These are phyloP conservation scores for Megalonaias nervosa DNA, from an alignment of 1,140 invertebrate genomes.

Conservation along the genomic window DNA sequence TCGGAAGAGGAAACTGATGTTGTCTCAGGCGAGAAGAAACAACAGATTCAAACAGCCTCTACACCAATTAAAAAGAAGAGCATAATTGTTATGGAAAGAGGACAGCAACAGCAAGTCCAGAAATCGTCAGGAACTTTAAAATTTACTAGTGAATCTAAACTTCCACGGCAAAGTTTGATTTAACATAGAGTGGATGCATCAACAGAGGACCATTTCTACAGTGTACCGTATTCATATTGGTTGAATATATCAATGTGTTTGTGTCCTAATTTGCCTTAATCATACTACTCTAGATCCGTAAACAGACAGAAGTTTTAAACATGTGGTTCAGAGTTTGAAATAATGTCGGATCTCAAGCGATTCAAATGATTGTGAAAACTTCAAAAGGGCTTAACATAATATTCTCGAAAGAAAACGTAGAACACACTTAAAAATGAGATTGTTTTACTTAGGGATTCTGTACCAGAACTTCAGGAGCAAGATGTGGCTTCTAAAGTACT, in stretches of 20 bases:
- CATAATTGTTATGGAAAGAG: slow-evolving; percentile 28
- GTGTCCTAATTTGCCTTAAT: slow-evolving; percentile 41
- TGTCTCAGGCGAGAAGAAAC: slow-evolving; percentile 50
- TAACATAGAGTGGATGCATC: slow-evolving; percentile 47
- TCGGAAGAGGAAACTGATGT: slow-evolving; percentile 63
- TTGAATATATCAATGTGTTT: slow-evolving; percentile 51
- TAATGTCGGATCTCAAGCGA: slow-evolving; percentile 69
- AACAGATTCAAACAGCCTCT: slow-evolving; percentile 19
- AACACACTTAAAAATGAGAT: slow-evolving; percentile 85
- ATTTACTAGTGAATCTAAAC: slow-evolving; percentile 34
- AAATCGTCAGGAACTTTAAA: slow-evolving; percentile 29
- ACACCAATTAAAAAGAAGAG: slow-evolving; percentile 26
- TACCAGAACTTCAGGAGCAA: slow-evolving; percentile 83
- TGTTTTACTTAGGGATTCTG: slow-evolving; percentile 83
- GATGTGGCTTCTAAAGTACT: slow-evolving; percentile 89
- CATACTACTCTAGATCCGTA: slow-evolving; percentile 40
- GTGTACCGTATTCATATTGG: slow-evolving; percentile 50
- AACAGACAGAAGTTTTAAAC: slow-evolving; percentile 52
- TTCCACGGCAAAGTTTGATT: slow-evolving; percentile 20
- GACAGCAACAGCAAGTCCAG: slow-evolving; percentile 19
- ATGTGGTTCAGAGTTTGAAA: slow-evolving; percentile 59
- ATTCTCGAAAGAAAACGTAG: slow-evolving; percentile 90
- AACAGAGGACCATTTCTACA: slow-evolving; percentile 55
- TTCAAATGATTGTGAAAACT: slow-evolving; percentile 78
- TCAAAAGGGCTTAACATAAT: slow-evolving; percentile 87